Evolutionary conservation across 2,888 invertebrate species (phyloP), one percentile per base, ranked within the genome.

Genomic region (Gastrophysa polygoni): DNA sequence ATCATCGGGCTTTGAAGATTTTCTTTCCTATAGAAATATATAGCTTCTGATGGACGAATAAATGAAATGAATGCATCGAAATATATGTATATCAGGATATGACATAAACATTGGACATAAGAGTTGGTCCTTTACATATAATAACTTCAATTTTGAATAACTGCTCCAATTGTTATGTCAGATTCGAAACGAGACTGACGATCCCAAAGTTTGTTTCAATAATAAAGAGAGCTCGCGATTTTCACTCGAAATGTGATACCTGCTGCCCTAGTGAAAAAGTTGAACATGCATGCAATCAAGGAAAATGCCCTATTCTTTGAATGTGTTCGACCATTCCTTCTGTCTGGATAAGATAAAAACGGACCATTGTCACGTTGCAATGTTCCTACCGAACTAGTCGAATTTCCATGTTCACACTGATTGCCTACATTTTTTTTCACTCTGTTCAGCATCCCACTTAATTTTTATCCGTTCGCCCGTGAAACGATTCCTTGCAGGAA

Each of bases 271-370:
- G 20, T 49, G 48, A 21, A 34, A 49, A 57, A 49, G 57, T 57
- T 49, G 34, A 56, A 57, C 57, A 57, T 32, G n/a, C n/a, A n/a
- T n/a, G 46, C 57, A 47, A 48, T 57, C 49, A 57, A 57, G 38
- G 21, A 38, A 21, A 57, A 57, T 48, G 20, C 7, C 43, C 34
- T 38, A 14, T 49, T 14, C 57, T 47, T 11, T 24, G 16, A 49
- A 49, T 51, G 38, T 51, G 38, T 51, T 51, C 51, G 51, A 51
- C 34, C 21, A 20, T 14, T 17, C 38, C 38, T 51, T 38, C 20
- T 38, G 34, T 38, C 34, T 29, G 20, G 51, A 51, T 51, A 51
- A 51, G 51, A 51, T 51, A 51, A 51, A 51, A 51, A 51, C 18
- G 34, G 38, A 51, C 51, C 51, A 51, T 51, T 51, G 51, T 51